Percentiles rank a stretch among this genome's conserved stretches.
These are phyloP conservation scores for Menura novaehollandiae DNA, from an alignment of 2,113 vertebrate genomes.

Conservation along the genomic window DNA sequence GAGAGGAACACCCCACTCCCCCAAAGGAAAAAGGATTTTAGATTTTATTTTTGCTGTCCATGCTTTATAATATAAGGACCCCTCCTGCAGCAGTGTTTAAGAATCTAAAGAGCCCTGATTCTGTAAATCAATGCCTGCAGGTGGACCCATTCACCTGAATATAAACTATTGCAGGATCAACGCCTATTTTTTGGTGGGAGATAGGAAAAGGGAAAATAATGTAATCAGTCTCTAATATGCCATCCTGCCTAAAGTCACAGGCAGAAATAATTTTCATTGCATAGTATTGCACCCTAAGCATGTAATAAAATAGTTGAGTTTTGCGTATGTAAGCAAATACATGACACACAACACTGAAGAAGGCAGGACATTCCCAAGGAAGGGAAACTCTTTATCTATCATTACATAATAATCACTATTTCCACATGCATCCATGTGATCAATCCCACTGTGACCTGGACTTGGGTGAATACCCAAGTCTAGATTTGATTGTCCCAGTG, in stretches of 20 bases:
- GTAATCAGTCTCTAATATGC: not conserved
- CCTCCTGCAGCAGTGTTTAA: not conserved
- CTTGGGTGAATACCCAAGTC: not conserved
- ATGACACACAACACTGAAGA: not conserved
- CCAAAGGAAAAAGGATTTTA: not conserved
- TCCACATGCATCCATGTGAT: not conserved
- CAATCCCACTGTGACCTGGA: accelerated
- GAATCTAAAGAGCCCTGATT: not conserved
- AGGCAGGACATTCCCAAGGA: not conserved
- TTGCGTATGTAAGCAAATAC: not conserved
- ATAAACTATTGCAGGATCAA: not conserved
- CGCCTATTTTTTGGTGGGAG: not conserved
- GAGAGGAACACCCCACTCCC: not conserved
- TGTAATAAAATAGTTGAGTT: not conserved
- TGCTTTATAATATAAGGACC: not conserved
- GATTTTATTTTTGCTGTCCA: not conserved
- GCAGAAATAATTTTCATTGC: not conserved
- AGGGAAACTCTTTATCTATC: not conserved
- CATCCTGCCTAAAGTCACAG: not conserved
- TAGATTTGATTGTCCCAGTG: not conserved
- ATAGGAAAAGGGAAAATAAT: not conserved
- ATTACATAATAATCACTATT: not conserved
- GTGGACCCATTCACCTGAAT: not conserved
- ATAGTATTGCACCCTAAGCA: not conserved
- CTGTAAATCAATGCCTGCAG: not conserved